These are phyloP conservation scores for Ischnura elegans DNA, from an alignment of 2,888 invertebrate species.

Conservation along the genomic window DNA sequence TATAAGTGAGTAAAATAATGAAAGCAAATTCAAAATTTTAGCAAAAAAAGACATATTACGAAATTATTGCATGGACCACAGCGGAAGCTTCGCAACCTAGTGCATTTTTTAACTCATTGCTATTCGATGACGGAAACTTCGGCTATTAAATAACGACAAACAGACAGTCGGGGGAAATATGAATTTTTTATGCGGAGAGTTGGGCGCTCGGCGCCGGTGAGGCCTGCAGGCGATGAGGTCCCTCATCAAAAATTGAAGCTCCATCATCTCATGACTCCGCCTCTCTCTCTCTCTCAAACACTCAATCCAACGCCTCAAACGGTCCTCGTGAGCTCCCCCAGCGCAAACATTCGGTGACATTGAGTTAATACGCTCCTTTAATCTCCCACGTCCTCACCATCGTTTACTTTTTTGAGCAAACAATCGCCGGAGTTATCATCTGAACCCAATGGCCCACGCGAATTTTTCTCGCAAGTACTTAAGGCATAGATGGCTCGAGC, in stretches of 20 bases:
- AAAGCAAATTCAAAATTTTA: too few species aligned
- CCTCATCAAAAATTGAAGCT: conserved; percentile 8
- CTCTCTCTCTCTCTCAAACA: background rate
- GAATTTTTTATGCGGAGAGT: background rate
- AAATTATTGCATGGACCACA: too few species aligned
- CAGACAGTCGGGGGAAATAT: background rate
- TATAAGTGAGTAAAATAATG: too few species aligned
- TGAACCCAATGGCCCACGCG: background rate
- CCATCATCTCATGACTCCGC: background rate
- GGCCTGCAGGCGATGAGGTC: background rate
- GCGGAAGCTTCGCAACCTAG: too few species aligned
- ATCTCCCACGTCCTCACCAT: background rate
- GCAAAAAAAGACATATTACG: too few species aligned
- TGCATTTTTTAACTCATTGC: too few species aligned
- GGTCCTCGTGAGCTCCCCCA: background rate
- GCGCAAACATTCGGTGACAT: background rate
- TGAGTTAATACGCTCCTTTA: background rate
- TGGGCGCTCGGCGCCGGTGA: background rate
- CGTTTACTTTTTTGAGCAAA: background rate
- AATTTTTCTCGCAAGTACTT: too few species aligned
- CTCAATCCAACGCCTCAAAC: conserved; percentile 13
- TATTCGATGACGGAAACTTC: background rate
- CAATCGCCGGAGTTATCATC: background rate
- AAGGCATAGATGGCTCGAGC: too few species aligned
- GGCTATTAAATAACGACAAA: background rate